Evolutionary conservation across 92 coral and sea anemone genomes (phyloP), one percentile per base, ranked within the genome.

Genomic region (Umimayanthus chanpuru): DNA sequence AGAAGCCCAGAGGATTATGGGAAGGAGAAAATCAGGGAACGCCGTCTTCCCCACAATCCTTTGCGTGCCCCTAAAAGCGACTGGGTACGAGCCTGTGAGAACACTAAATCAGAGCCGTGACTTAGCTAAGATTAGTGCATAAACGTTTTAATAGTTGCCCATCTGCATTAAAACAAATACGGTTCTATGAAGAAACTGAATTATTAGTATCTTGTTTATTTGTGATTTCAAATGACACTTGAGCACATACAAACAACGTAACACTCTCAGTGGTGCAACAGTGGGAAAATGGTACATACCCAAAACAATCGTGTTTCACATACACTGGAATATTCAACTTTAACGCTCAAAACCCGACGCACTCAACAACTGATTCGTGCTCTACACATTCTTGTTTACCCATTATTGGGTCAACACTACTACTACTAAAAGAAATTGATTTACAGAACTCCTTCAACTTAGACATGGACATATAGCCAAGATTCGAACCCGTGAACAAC

Each of bases 171-270:
- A 53, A 53, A 53, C 58, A 20, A 5, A 21, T 23, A 61, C 14
- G 11, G 15, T 55, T 61, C 21, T 21, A 8, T 23, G 20, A 23
- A 20, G 68, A 30, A 72, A 29, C 40, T 72, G 76, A 44, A 58
- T 15, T 61, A 55, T 47, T n/a, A 7, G 50, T 53, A 80, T 80
- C 49, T 58, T 80, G 84, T 80, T 80, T 80, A 80, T 80, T 80
- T 55, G 84, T 56, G 84, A 80, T 80, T 55, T 21, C 68, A 5
- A 4, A 25, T 61, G 68, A 21, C 67, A 41, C 64, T 78, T 47
- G 49, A 25, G 16, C 65, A 78, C 39, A 47, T 61, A 18, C 25
- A 47, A 78, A 78, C 81, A 78, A 49, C 0, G n/a, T 68, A 7
- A 55, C 56, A 32, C 55, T 80, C 9, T 32, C 36, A 32, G 36